Percentiles rank a stretch among this genome's conserved stretches.
phyloP scores from a whole-genome alignment of 2,797 vertebrate species.

The Heliangelus exortis region DNA sequence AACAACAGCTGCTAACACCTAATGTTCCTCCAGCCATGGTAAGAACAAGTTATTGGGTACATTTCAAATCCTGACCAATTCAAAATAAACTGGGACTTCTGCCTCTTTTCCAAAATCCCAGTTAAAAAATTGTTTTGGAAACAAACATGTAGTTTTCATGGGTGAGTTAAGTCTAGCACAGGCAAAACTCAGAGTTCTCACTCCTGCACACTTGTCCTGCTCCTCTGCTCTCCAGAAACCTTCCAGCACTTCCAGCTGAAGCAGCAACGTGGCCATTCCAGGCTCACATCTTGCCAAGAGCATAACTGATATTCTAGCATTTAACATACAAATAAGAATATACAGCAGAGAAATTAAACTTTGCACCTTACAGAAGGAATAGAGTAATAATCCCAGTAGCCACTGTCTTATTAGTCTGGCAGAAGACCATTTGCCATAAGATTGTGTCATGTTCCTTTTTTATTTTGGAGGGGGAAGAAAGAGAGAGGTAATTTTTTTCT shows the following conservation, averaged over 20 bases:
- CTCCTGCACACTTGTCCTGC: background rate
- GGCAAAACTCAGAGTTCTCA: background rate
- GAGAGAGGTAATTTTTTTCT: background rate
- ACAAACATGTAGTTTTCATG: background rate
- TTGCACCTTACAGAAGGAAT: background rate
- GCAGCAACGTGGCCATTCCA: fast-evolving
- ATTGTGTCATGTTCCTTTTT: background rate
- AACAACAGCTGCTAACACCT: background rate
- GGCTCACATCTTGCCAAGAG: background rate
- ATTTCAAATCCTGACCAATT: background rate
- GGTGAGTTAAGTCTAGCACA: background rate
- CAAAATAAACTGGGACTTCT: background rate
- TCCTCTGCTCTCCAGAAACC: background rate
- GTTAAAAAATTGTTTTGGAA: background rate
- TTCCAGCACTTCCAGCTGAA: background rate
- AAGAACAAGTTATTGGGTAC: background rate
- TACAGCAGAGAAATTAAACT: background rate
- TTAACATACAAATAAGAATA: background rate
- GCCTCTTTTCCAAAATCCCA: background rate
- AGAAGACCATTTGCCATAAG: background rate
- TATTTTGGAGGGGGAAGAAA: background rate
- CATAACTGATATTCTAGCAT: background rate
- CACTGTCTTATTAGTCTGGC: background rate
- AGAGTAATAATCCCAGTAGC: background rate
- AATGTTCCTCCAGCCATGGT: fast-evolving